phyloP scores from a whole-genome alignment of 2,888 invertebrate species.

The Chelonus formosanus region DNA sequence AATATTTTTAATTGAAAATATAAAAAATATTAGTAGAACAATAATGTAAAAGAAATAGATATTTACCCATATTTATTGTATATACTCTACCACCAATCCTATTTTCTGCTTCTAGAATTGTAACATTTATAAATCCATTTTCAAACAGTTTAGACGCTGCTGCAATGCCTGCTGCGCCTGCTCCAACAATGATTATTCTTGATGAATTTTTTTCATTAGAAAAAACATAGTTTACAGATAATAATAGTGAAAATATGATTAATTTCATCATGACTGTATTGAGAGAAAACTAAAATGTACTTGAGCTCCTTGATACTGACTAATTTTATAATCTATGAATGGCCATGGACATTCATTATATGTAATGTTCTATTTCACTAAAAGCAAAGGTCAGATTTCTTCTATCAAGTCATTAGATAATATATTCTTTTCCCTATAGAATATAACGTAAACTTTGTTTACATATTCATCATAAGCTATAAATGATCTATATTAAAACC shows the following conservation, averaged over 20 bases:
- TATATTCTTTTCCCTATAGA: slow-evolving; percentile 15
- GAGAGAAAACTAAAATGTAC: no score
- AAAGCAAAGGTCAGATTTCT: not conserved
- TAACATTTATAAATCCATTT: slow-evolving; percentile 64
- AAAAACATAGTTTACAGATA: not conserved
- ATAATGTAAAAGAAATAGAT: no score
- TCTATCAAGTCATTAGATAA: slow-evolving; percentile 9
- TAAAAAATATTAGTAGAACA: no score
- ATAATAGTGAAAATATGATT: slow-evolving; percentile 9
- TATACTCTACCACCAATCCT: slow-evolving; percentile 66
- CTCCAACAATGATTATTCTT: slow-evolving; percentile 68
- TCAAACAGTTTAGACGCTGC: slow-evolving; percentile 66
- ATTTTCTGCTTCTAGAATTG: slow-evolving; percentile 65
- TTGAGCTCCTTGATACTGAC: not conserved
- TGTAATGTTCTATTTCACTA: not conserved
- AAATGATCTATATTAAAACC: no score
- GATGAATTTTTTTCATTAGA: slow-evolving; percentile 10
- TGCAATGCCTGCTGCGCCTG: slow-evolving; percentile 68
- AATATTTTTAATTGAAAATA: no score
- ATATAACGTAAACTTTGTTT: slow-evolving; percentile 30
- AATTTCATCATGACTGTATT: not conserved
- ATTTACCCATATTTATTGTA: slow-evolving; percentile 62
- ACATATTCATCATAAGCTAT: not conserved
- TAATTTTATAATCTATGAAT: not conserved
- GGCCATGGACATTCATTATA: slow-evolving; percentile 6